These are phyloP conservation scores for Arctopsyche grandis DNA, from an alignment of 1,140 invertebrate genomes.

Conservation along the genomic window DNA sequence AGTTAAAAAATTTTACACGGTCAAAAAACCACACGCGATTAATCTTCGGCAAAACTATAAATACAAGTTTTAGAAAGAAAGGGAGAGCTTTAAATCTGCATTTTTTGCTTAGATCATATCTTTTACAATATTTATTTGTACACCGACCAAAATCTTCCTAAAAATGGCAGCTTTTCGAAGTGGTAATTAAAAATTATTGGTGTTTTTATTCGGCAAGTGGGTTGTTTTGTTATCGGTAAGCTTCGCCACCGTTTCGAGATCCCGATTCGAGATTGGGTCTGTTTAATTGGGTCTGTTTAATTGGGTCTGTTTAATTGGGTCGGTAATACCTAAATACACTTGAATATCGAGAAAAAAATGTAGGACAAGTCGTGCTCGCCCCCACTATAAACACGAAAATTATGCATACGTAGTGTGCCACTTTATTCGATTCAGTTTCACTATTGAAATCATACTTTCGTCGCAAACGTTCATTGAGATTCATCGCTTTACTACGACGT, in stretches of 20 bases:
- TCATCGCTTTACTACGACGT: too few relatives aligned
- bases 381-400: background rate
- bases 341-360: conserved; percentile 1
- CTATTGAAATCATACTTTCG: background rate
- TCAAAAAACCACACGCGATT: too few relatives aligned
- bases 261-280: background rate
- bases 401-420: background rate
- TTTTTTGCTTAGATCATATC: too few relatives aligned
- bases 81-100: too few relatives aligned
- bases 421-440: background rate
- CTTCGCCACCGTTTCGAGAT: conserved; percentile 10
- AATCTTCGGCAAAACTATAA: too few relatives aligned
- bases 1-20: too few relatives aligned
- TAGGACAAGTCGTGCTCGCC: background rate
- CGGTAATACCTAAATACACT: background rate
- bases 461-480: too few relatives aligned
- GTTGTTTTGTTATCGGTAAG: background rate
- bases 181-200: conserved; percentile 7
- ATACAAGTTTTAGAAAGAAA: too few relatives aligned
- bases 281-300: conserved; percentile 1
- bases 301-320: too few relatives aligned
- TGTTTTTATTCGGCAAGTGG: background rate
- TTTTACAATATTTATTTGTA: too few relatives aligned
- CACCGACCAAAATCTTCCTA: too few relatives aligned
- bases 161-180: background rate